Evolutionary conservation across 2,888 invertebrate species (phyloP).

Genomic region (Campaea margaritaria): DNA sequence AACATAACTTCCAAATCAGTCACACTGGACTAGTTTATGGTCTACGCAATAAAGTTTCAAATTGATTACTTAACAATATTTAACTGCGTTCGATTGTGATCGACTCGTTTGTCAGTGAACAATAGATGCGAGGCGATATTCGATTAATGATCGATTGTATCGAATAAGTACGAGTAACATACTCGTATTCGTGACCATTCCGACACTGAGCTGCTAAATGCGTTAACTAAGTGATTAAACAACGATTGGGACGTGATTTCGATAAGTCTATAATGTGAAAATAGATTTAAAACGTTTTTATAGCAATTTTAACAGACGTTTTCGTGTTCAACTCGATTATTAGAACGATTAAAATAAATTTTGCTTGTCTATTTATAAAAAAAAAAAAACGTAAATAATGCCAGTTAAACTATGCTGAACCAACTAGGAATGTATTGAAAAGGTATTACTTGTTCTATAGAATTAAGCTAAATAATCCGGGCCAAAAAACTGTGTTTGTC

Average conservation of each 20-base stretch:
- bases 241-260: conserved; percentile 20
- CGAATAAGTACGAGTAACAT: conserved; percentile 41
- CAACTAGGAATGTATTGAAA: too few species aligned
- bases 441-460: too few species aligned
- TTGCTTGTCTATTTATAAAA: too few species aligned
- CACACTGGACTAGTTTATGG: conserved; percentile 27
- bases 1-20: conserved; percentile 17
- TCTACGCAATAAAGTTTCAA: conserved; percentile 37
- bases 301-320: background rate
- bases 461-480: too few species aligned
- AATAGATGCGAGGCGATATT: conserved; percentile 53
- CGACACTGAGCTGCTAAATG: conserved; percentile 57
- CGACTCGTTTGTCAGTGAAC: conserved; percentile 55
- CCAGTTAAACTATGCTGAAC: too few species aligned
- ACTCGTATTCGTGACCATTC: conserved; percentile 55
- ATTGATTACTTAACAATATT: conserved; percentile 36
- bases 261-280: conserved; percentile 22
- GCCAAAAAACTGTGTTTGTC: too few species aligned
- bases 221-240: conserved; percentile 33
- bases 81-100: conserved; percentile 23
- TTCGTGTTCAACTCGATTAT: conserved; percentile 6
- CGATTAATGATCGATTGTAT: conserved; percentile 61
- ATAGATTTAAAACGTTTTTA: conserved; percentile 4
- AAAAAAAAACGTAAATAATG: too few species aligned
- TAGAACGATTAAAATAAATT: background rate